Evolutionary conservation across 2,797 vertebrate species (phyloP), one percentile per base, ranked within the genome.

Genomic region (Hoplostethus mediterraneus): DNA sequence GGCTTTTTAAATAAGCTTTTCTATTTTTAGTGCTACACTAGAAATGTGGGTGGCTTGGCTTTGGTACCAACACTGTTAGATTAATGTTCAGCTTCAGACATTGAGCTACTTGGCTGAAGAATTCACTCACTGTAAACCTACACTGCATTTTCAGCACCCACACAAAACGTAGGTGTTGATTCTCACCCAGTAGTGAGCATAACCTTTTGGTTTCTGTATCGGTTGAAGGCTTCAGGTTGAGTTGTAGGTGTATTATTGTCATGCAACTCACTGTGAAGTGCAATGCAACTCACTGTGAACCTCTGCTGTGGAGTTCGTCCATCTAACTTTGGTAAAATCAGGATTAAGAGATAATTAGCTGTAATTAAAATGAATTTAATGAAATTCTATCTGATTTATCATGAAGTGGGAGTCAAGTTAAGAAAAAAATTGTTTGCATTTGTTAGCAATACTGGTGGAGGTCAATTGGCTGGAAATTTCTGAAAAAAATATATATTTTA

Each of bases 1-100:
- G 10, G 10, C 31, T 63, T 59, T 42, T 71, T 12, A 62, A 75
- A 79, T 25, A 38, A 72, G 52, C 56, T 3, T 12, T 38, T 66
- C 60, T 31, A 58, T 71, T 76, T 73, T 68, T 63, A 71, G 67
- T 47, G 3, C 56, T 54, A 59, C 56, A 14, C 48, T 54, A 47
- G 38, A 80, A 78, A 74, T 63, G 31, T 72, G 17, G 54, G 59
- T 2, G 25, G 21, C 51, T 64, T 2, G 25, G 21, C 51, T 64
- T 64, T 70, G 28, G 33, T 71, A 51, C 44, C 13, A 67, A 73
- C 14, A 11, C 51, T 17, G 30, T 59, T 11, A 33, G 55, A 58
- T 51, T 49, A 58, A 58, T 49, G 45, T 40, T 58, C 66, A n/a
- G 48, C 36, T 42, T 51, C 55, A 30, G 45, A 52, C 56, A 52